phyloP scores from a whole-genome alignment of 1,140 invertebrate species.

The Notospermus geniculatus region DNA sequence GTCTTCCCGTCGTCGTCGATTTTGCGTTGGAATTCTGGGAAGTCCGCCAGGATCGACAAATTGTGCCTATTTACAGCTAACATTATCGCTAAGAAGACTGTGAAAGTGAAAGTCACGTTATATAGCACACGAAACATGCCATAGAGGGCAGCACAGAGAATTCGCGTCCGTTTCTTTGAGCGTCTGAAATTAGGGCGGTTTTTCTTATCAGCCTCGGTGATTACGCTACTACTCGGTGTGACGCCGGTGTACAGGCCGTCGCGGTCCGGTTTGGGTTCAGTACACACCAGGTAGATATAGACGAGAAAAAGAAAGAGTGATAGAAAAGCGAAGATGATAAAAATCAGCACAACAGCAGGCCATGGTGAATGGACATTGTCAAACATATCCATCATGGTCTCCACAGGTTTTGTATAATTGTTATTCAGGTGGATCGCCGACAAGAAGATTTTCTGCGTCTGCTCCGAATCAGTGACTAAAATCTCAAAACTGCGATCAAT shows the following conservation, averaged over 20 bases:
- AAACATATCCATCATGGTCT: neutral
- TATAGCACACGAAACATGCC: constrained; percentile 15
- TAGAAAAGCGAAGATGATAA: constrained; percentile 5
- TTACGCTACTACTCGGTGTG: neutral
- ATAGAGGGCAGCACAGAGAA: constrained; percentile 5
- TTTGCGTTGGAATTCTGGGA: constrained; percentile 13
- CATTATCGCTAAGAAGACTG: constrained; percentile 18
- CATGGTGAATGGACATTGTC: constrained; percentile 1
- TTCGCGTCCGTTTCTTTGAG: neutral
- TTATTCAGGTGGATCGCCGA: neutral
- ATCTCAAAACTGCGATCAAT: constrained; percentile 21
- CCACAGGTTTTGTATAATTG: constrained; percentile 1
- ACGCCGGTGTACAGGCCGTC: neutral
- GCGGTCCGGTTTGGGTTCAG: neutral
- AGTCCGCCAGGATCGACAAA: constrained; percentile 2
- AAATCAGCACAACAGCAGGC: constrained; percentile 4
- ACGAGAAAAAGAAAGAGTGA: constrained; percentile 11
- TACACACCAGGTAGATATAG: constrained; percentile 16
- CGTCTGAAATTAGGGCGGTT: neutral
- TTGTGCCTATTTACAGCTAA: constrained; percentile 10
- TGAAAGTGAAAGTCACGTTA: constrained; percentile 21
- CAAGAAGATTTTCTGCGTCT: constrained; percentile 14
- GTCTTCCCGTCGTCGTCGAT: constrained; percentile 10
- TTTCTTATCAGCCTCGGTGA: neutral
- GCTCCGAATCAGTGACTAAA: constrained; percentile 10